phyloP scores from a whole-genome alignment of 53 echinoderm and acorn worm genomes.

The Stichopus horrens region DNA sequence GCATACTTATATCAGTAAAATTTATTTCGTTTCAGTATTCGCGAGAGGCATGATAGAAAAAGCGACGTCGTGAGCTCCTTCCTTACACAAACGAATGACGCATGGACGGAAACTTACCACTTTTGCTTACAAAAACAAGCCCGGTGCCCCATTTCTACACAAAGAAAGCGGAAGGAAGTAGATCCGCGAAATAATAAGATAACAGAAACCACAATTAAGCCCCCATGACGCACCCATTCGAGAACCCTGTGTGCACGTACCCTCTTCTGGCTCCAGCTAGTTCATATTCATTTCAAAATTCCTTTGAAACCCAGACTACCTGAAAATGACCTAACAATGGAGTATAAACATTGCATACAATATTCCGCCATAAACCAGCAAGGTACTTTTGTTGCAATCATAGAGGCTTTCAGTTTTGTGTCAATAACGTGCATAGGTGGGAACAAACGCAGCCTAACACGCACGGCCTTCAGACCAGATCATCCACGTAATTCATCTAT shows the following conservation, averaged over 20 bases:
- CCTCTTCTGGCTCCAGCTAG: constrained; percentile 4
- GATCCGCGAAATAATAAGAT: constrained; percentile 1
- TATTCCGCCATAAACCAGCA: constrained; percentile 32
- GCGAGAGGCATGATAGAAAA: too few species aligned
- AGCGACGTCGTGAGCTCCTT: neutral
- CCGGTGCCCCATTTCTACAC: neutral
- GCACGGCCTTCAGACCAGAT: constrained; percentile 44
- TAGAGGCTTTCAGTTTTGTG: constrained; percentile 29
- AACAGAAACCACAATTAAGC: constrained; percentile 20
- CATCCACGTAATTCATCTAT: constrained; percentile 45
- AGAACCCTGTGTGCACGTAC: neutral
- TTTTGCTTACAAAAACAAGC: neutral
- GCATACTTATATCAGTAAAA: too few species aligned
- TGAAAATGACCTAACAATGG: constrained; percentile 41
- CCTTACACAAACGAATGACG: neutral
- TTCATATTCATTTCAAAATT: constrained; percentile 44
- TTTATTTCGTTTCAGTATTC: too few species aligned
- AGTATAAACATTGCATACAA: constrained; percentile 40
- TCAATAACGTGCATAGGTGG: constrained; percentile 40
- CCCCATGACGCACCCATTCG: constrained; percentile 15
- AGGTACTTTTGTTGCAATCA: constrained; percentile 11
- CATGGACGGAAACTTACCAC: neutral
- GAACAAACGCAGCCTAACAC: constrained; percentile 36
- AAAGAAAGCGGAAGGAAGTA: constrained; percentile 9
- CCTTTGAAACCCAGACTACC: constrained; percentile 34